A percentile compares a stretch with the other conserved stretches of the same genome.
Conservation (phyloP, 2,888 invertebrate species). For the Dasypogon diadema region DNA sequence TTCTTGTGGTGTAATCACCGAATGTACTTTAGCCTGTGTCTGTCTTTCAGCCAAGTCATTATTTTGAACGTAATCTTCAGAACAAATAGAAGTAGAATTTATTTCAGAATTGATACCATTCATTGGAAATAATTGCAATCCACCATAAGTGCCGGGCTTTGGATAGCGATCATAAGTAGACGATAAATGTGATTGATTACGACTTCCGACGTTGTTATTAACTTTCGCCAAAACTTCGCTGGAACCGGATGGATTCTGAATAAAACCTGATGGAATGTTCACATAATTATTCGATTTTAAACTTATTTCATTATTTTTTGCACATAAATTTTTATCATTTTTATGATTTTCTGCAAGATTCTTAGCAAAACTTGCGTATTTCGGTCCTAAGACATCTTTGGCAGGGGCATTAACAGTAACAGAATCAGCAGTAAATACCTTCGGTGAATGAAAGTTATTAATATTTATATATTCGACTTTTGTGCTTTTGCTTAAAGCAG, state of each 20-base stretch:
- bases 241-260: constrained; percentile 54
- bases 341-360: constrained; percentile 71
- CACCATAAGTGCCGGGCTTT: constrained; percentile 65
- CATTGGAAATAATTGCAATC: constrained; percentile 67
- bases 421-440: constrained; percentile 84
- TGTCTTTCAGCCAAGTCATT: constrained; percentile 55
- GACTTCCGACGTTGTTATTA: constrained; percentile 60
- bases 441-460: constrained; percentile 72
- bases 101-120: constrained; percentile 67
- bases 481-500: constrained; percentile 80
- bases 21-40: constrained; percentile 61
- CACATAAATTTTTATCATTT: constrained; percentile 64
- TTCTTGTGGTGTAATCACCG: constrained; percentile 78
- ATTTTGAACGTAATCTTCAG: constrained; percentile 13
- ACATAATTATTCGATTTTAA: constrained; percentile 60
- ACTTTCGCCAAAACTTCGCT: constrained; percentile 64
- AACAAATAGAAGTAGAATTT: constrained; percentile 59
- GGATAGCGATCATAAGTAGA: constrained; percentile 67
- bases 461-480: constrained; percentile 77
- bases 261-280: constrained; percentile 63
- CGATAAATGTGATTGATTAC: constrained; percentile 56
- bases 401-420: constrained; percentile 85
- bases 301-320: constrained; percentile 61
- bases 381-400: constrained; percentile 81
- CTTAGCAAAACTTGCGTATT: constrained; percentile 74